Percentiles rank a stretch among this genome's conserved stretches.
These are phyloP conservation scores for Monodelphis domestica DNA, from an alignment of 2,797 vertebrate species.

Conservation along the genomic window DNA sequence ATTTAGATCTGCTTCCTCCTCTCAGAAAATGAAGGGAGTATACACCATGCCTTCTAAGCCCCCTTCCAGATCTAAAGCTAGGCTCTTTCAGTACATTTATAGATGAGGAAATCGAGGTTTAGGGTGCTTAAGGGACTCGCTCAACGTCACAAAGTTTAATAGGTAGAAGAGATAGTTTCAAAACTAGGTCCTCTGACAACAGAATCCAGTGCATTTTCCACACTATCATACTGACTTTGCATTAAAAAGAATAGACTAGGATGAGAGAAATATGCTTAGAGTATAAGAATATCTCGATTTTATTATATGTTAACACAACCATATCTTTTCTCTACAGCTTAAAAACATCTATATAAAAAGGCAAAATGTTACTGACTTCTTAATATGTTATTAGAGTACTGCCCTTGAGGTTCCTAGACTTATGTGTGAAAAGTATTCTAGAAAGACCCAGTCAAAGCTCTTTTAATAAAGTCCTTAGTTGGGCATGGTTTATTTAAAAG, in stretches of 20 bases:
- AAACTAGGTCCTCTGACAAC: neutral
- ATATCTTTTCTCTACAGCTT: neutral
- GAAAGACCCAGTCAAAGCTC: conserved; percentile 37
- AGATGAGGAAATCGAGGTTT: neutral
- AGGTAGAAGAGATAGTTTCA: neutral
- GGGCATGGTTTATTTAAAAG: conserved; percentile 53
- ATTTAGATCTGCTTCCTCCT: neutral
- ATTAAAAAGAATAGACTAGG: neutral
- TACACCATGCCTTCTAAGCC: neutral
- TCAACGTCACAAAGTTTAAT: neutral
- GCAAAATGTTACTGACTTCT: conserved; percentile 20
- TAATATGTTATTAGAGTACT: neutral
- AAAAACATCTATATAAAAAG: neutral
- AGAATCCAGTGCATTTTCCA: neutral
- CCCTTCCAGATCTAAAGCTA: neutral
- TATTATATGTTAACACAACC: neutral
- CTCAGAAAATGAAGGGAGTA: neutral
- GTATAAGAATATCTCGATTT: neutral
- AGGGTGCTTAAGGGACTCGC: neutral
- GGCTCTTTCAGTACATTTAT: neutral
- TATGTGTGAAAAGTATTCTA: conserved; percentile 51
- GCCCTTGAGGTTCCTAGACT: neutral
- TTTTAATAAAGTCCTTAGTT: conserved; percentile 56
- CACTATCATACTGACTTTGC: neutral
- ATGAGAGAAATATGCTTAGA: neutral